Evolutionary conservation across 2,113 vertebrate genomes (phyloP).

Genomic region (Tympanuchus pallidicinctus): DNA sequence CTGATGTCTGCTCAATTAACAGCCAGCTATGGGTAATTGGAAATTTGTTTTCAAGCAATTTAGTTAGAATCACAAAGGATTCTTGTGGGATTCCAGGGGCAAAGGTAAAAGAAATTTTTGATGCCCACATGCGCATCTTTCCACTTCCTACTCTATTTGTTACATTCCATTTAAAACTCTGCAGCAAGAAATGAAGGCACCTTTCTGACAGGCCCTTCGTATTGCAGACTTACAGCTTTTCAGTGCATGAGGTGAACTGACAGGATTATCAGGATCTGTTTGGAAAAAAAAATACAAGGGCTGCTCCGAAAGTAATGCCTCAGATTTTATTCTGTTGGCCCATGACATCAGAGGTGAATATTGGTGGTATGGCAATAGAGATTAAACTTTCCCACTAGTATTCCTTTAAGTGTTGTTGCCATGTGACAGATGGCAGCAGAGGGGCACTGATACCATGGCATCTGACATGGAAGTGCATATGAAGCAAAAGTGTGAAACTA

Average conservation of each 20-base stretch:
- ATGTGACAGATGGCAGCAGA: too few relatives aligned
- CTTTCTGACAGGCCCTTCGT: background rate
- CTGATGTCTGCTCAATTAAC: background rate
- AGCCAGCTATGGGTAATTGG: background rate
- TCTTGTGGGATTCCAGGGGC: background rate
- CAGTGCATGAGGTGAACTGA: background rate
- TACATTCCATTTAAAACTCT: background rate
- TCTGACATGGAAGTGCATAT: too few relatives aligned
- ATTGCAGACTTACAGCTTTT: background rate
- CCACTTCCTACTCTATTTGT: background rate
- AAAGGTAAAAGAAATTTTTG: background rate
- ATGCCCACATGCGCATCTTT: background rate
- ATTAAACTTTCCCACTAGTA: background rate
- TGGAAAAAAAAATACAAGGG: background rate
- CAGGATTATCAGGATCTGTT: background rate
- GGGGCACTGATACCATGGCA: too few relatives aligned
- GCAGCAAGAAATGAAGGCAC: background rate
- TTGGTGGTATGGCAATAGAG: background rate
- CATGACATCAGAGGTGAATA: background rate
- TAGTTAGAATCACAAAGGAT: background rate
- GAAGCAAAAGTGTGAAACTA: too few relatives aligned
- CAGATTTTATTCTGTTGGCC: background rate
- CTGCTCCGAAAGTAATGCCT: background rate
- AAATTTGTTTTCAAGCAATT: background rate
- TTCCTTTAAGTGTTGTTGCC: too few relatives aligned